Percentiles rank a stretch among this genome's conserved stretches.
Conservation (phyloP, 2,113 vertebrate species). For the Myrmecophaga tridactyla region DNA sequence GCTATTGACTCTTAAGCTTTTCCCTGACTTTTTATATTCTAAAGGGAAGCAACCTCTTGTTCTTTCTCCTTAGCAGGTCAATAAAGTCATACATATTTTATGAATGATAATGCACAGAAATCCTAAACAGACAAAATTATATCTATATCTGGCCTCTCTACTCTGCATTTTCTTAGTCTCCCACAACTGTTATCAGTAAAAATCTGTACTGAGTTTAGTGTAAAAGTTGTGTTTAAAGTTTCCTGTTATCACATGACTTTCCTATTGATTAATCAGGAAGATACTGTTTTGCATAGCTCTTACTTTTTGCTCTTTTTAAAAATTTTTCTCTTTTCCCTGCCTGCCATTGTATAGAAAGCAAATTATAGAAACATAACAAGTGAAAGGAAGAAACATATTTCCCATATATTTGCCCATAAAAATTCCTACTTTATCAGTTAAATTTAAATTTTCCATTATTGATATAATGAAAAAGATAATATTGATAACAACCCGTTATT, state of each 20-base stretch:
- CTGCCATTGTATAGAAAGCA: conserved; percentile 60
- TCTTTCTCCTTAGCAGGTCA: conserved; percentile 77
- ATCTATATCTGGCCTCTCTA: conserved; percentile 69
- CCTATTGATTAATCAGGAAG: conserved; percentile 70
- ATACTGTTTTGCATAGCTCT: conserved; percentile 58
- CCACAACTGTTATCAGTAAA: conserved; percentile 73
- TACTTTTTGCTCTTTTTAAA: conserved; percentile 64
- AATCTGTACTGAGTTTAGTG: conserved; percentile 68
- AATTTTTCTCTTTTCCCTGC: conserved; percentile 71
- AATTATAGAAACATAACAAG: conserved; percentile 69
- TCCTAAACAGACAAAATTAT: conserved; percentile 83
- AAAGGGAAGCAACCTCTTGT: conserved; percentile 76
- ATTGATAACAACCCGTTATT: conserved; percentile 59
- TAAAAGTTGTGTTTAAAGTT: conserved; percentile 65
- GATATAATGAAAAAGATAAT: conserved; percentile 77
- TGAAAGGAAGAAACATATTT: conserved; percentile 44
- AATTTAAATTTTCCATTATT: conserved; percentile 78
- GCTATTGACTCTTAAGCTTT: conserved; percentile 70
- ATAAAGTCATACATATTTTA: conserved; percentile 84
- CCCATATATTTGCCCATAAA: conserved; percentile 69
- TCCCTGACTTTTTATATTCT: conserved; percentile 71
- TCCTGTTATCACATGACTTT: conserved; percentile 57
- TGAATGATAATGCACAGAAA: conserved; percentile 84
- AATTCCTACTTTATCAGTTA: conserved; percentile 69
- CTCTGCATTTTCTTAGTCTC: conserved; percentile 71